phyloP scores from a whole-genome alignment of 2,797 vertebrate genomes.

The Coregonus sp. region DNA sequence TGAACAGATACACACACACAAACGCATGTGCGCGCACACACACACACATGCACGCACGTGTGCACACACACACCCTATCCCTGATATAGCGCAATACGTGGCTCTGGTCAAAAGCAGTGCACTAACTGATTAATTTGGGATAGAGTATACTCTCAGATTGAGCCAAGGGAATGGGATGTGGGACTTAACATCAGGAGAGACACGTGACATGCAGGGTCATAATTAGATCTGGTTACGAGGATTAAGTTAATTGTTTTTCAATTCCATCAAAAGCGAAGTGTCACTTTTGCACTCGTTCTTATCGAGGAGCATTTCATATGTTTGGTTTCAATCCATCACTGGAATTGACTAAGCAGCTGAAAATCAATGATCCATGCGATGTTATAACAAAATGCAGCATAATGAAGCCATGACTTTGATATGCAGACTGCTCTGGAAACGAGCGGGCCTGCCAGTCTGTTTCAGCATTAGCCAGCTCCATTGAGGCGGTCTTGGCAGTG shows the following conservation, averaged over 20 bases:
- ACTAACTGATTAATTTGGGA: neutral
- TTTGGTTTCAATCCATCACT: neutral
- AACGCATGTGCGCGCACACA: no score
- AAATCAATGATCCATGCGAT: neutral
- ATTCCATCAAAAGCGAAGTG: neutral
- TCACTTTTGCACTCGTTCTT: neutral
- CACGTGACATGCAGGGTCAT: neutral
- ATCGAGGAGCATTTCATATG: neutral
- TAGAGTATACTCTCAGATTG: neutral
- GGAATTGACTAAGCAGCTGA: neutral
- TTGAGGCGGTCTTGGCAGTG: slow-evolving; percentile 43
- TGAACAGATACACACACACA: slow-evolving; percentile 17
- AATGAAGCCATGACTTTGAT: slow-evolving; percentile 19
- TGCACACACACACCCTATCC: no score
- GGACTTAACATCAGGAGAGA: neutral
- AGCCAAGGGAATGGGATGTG: neutral
- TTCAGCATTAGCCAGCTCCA: slow-evolving; percentile 32
- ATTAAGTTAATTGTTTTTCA: neutral
- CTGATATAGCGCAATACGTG: neutral
- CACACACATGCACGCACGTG: no score
- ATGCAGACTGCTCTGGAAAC: slow-evolving; percentile 22
- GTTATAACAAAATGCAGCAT: neutral
- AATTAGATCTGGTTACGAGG: neutral
- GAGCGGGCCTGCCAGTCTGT: slow-evolving; percentile 43
- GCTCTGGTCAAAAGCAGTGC: neutral